Base-by-base conservation (phyloP, 2,113 vertebrate species). In the Fulica atra region DNA sequence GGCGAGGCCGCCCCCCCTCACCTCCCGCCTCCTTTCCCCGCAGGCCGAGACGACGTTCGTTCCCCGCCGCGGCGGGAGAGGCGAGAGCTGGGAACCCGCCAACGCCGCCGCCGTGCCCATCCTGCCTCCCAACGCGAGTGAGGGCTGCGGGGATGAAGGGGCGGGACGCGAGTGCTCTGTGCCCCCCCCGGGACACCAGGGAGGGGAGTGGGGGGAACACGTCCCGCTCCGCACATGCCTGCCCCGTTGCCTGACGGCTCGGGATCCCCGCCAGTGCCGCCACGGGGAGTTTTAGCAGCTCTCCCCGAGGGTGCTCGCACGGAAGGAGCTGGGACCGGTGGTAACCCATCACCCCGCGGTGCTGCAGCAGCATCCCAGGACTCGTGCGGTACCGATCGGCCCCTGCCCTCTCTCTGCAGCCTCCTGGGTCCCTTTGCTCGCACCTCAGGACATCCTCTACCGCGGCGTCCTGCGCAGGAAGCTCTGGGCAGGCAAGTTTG, bases 191-290 rank as follows among this genome's bases (percentile, higher is more conserved):
- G 42, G 42, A 44, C 42, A 13, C 50, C 24, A 13, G 14, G 24
- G 7, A 1, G 54, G 9, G 5, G 14, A 24, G 4, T 1, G 54
- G 10, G 5, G 23, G 7, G 2, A 3, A 6, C 12, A 0, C 29
- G 23, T 51, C 42, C 28, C 25, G 0, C 25, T 29, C 17, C 10
- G 5, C 12, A 31, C 8, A 23, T 5, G 5, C 11, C 25, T 4
- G 8, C 11, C 2, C 2, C 98, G 97, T 36, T 98, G 98, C 51
- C 94, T 96, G 13, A 17, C n/a, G n/a, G 61, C 64, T 16, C n/a
- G n/a, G n/a, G n/a, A n/a, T n/a, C n/a, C n/a, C n/a, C n/a, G 2
- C 4, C 1, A 6, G 29, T 1, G 23, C 23, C 9, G 24, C 15
- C 25, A 25, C 2, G 1, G 42, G 31, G 31, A 23, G 19, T 18